Base-by-base conservation (phyloP, 2,113 vertebrate genomes). In the Triplophysa siluroides region DNA sequence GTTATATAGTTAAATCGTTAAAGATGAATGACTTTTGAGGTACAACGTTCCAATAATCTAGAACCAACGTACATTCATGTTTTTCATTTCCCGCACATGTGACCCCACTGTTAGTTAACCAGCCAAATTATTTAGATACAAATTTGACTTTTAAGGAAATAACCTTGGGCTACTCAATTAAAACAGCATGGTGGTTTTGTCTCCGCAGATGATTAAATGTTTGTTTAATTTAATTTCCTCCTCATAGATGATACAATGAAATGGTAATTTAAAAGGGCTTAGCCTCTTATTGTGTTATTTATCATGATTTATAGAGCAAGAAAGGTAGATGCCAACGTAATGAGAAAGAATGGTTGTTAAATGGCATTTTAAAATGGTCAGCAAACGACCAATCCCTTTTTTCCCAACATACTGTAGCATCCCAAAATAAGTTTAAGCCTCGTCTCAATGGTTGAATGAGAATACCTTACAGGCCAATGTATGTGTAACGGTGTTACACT, bases 321-420 rank as follows among this genome's bases (percentile, higher is more conserved):
- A 81, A 63, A 86, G 81, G 82, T 76, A 69, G 85, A 54, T 80
- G 81, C 84, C 79, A 75, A 67, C 76, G 80, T 90, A 89, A 91
- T 81, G 73, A 86, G 85, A 91, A 93, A 88, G 78, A 88, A 92
- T 91, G 86, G 87, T 83, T 86, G 83, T 85, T 81, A 83, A 86
- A 85, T 70, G 80, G 87, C 86, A 84, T 85, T 89, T 74, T 62
- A 88, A 88, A 87, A 86, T 87, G 89, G 90, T 91, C 90, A 91
- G 90, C 87, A 88, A 87, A 90, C 84, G 82, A 90, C 90, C 87
- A 88, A 82, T 78, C 73, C 54, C 78, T 78, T 86, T 89, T 78
- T 81, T 74, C 6, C 14, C 69, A 67, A 81, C 88, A 85, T 76
- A 84, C 87, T 84, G 86, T 83, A 86, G 85, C 43, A 70, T 75